A percentile compares a stretch with the other conserved stretches of the same genome.
phyloP scores from a whole-genome alignment of 53 echinoderm and acorn worm species.

The Stichopus horrens region DNA sequence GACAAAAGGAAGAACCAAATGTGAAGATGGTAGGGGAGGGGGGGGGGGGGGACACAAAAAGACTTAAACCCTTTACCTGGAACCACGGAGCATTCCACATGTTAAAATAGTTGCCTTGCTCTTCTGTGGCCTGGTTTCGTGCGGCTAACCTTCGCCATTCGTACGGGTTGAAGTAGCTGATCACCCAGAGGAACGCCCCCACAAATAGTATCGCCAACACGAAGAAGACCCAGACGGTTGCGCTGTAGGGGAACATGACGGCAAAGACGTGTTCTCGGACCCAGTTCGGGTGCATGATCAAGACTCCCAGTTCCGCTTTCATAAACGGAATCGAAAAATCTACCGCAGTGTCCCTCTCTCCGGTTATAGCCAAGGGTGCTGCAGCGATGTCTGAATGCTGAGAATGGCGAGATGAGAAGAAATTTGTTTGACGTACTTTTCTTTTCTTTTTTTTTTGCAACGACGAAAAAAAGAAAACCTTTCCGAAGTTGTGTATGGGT shows the following conservation, averaged over 20 bases:
- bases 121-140: conserved; percentile 57
- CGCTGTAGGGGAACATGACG: conserved; percentile 74
- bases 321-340: conserved; percentile 87
- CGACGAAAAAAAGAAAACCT: too few species aligned
- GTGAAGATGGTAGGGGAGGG: too few species aligned
- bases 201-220: conserved; percentile 65
- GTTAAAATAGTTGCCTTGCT: conserved; percentile 72
- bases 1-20: too few species aligned
- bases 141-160: conserved; percentile 62
- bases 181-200: conserved; percentile 58
- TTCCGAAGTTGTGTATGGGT: too few species aligned
- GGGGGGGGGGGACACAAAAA: too few species aligned
- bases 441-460: too few species aligned
- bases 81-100: conserved; percentile 82
- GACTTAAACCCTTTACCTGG: conserved; percentile 11
- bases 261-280: conserved; percentile 87
- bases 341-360: conserved; percentile 68
- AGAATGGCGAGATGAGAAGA: not conserved
- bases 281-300: conserved; percentile 88
- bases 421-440: not conserved
- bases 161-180: conserved; percentile 65
- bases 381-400: conserved; percentile 93
- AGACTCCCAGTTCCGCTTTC: conserved; percentile 75
- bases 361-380: conserved; percentile 81
- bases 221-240: conserved; percentile 76